Conservation (phyloP, 2,113 vertebrate genomes). For the Marmota flaviventris region DNA sequence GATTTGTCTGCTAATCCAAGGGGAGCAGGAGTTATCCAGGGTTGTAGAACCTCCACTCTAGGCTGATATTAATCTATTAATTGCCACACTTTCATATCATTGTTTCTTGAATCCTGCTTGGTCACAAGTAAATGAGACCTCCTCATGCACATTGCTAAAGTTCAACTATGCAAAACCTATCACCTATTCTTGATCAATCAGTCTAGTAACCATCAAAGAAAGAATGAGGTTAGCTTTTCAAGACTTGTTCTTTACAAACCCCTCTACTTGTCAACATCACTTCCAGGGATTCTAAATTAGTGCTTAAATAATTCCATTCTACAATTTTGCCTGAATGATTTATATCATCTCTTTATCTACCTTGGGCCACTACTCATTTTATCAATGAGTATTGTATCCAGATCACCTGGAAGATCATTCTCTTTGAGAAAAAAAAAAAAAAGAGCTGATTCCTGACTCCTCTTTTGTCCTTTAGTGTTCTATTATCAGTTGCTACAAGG, state of each 20-base stretch:
- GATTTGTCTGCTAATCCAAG: background rate
- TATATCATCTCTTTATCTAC: background rate
- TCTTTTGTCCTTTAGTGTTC: background rate
- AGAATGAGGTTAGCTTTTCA: background rate
- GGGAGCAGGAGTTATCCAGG: background rate
- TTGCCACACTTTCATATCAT: background rate
- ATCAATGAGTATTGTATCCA: background rate
- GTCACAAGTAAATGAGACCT: conserved; percentile 4
- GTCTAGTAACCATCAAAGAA: background rate
- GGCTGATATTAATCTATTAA: background rate
- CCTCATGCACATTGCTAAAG: background rate
- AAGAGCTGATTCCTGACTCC: background rate
- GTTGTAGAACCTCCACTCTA: background rate
- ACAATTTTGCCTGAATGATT: background rate
- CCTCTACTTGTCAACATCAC: background rate
- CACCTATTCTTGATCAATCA: background rate
- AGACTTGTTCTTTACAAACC: background rate
- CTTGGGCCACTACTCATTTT: background rate
- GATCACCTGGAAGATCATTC: conserved; percentile 11
- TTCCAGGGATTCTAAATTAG: background rate
- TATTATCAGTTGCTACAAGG: background rate
- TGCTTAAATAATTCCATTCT: conserved; percentile 1
- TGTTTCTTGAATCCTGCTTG: background rate
- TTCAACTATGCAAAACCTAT: background rate
- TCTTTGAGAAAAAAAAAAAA: background rate